Base-by-base conservation (phyloP, 2,888 invertebrate species). In the Lasioglossum vierecki region DNA sequence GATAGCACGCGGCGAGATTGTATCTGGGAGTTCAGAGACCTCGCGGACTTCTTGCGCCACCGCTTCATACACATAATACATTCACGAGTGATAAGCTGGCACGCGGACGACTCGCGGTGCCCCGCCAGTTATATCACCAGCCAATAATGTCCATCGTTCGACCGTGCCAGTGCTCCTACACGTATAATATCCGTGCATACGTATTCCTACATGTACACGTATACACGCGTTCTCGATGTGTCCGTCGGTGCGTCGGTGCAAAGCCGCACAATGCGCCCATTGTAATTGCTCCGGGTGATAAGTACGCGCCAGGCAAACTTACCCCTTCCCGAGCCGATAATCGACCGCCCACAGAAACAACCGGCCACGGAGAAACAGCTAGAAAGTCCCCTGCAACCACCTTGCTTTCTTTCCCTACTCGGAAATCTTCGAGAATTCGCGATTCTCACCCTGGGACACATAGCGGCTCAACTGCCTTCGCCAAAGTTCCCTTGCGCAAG, bases 1-100 rank as follows among this genome's bases (percentile, higher is more conserved):
- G 91, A 89, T 89, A 88, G 88, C 84, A 73, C 57, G 82, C 78
- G 82, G 84, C 80, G 85, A 83, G 88, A 89, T 87, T 78, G 86
- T 89, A 88, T 91, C 88, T 82, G 75, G 83, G 91, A 88, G 92
- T 92, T 92, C 93, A 91, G 90, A 91, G 93, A 92, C 91, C 92
- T 84, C 91, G 85, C 71, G 35, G 83, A 76, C 85, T 87, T 90
- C 91, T 92, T 91, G 91, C 89, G 91, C 88, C 92, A 92, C 89
- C 81, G 90, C 86, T 89, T 89, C 90, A 86, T 88, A 89, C 49
- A 53, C 49, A 53, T 90, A 91, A 91, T 88, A 88, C 91, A 90
- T 87, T 88, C 88, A 86, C 91, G 87, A 90, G 89, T 87, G 91
- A 92, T 92, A 92, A 92, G 90, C 91, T 83, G 86, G 84, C 88